Evolutionary conservation across 2,888 invertebrate genomes (phyloP).

Genomic region (Cremastinae sp.): DNA sequence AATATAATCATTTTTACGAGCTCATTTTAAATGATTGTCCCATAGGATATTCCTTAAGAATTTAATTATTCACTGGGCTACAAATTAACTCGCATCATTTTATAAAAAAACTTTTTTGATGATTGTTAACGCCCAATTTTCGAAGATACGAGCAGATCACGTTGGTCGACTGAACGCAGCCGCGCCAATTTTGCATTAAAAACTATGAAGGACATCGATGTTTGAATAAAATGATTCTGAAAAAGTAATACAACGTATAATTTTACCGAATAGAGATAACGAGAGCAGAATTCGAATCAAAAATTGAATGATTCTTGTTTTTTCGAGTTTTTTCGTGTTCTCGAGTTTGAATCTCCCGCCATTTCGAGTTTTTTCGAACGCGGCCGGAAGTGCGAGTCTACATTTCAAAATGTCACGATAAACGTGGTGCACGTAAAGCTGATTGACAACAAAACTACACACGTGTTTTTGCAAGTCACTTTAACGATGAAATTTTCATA

Average conservation of each 20-base stretch:
- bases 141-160: conserved; percentile 55
- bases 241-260: too few relatives aligned
- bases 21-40: conserved; percentile 21
- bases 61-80: conserved; percentile 9
- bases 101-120: conserved; percentile 44
- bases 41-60: conserved; percentile 7
- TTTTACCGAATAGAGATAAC: neutral
- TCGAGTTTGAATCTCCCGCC: conserved; percentile 45
- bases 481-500: conserved; percentile 82
- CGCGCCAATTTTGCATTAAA: conserved; percentile 4
- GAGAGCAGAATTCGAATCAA: neutral
- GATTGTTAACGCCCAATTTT: conserved; percentile 63
- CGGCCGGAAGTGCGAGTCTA: conserved; percentile 63
- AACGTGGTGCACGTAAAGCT: conserved; percentile 58
- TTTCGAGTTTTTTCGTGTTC: neutral
- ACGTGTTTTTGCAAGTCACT: conserved; percentile 52
- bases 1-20: neutral
- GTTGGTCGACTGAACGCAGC: conserved; percentile 51
- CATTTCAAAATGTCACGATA: conserved; percentile 60
- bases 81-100: conserved; percentile 41
- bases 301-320: neutral
- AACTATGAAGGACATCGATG: neutral
- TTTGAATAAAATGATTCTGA: conserved; percentile 7
- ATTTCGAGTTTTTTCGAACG: conserved; percentile 21
- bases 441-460: conserved; percentile 55